phyloP scores from a whole-genome alignment of 2,888 invertebrate genomes.

The Pediacus dermestoides region DNA sequence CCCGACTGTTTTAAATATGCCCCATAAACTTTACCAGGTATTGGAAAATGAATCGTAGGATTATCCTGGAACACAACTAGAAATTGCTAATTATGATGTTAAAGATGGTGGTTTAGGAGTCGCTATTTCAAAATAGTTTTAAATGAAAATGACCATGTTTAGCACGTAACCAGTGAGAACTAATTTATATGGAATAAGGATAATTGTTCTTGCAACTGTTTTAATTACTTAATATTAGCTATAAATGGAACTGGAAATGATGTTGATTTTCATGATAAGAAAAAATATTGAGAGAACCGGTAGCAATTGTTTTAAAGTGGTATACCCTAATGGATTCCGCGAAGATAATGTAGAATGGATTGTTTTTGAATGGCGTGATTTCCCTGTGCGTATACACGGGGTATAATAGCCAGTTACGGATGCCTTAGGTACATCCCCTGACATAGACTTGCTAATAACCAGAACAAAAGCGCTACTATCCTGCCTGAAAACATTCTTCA shows the following conservation, averaged over 20 bases:
- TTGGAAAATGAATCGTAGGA: too few species aligned
- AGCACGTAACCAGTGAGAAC: too few species aligned
- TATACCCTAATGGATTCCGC: constrained; percentile 15
- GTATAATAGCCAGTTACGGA: constrained; percentile 11
- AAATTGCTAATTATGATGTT: too few species aligned
- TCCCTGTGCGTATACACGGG: constrained; percentile 8
- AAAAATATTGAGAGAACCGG: constrained; percentile 14
- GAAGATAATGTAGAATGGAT: constrained; percentile 8
- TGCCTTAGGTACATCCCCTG: constrained; percentile 25
- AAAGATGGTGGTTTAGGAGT: too few species aligned
- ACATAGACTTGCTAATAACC: constrained; percentile 40
- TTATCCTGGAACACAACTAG: too few species aligned
- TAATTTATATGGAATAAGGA: constrained; percentile 7
- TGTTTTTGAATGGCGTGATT: constrained; percentile 7
- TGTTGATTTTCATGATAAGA: constrained; percentile 9
- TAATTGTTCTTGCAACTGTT: constrained; percentile 14
- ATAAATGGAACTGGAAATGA: constrained; percentile 14
- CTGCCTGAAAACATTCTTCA: constrained; percentile 40
- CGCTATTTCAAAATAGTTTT: neutral
- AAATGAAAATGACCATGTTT: too few species aligned
- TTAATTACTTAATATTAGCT: constrained; percentile 18
- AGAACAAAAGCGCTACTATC: constrained; percentile 45
- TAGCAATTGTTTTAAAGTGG: constrained; percentile 16
- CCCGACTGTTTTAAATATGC: too few species aligned
- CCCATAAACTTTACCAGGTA: too few species aligned